A percentile compares a stretch with the other conserved stretches of the same genome.
These are phyloP conservation scores for Scaptomyza caliginosa DNA, from an alignment of 2,888 invertebrate species.

Conservation along the genomic window DNA sequence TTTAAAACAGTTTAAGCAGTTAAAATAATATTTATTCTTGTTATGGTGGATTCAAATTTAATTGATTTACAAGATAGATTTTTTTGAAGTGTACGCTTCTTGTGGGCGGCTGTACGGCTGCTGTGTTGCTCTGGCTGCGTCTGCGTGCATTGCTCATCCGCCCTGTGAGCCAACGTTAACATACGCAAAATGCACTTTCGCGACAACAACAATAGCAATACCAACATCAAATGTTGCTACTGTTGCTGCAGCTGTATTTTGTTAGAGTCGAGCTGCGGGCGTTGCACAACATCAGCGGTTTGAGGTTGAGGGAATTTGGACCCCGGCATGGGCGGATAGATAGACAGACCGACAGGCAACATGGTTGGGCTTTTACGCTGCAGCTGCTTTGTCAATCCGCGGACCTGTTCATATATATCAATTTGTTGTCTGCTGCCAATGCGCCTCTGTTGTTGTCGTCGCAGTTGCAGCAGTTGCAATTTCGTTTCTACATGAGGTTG, in stretches of 20 bases:
- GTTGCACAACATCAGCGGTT: conserved; percentile 23
- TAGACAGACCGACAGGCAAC: conserved; percentile 61
- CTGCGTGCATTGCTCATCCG: conserved; percentile 71
- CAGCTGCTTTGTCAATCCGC: conserved; percentile 75
- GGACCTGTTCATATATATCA: conserved; percentile 73
- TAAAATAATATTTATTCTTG: no score
- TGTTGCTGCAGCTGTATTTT: conserved; percentile 43
- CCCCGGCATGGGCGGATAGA: conserved; percentile 15
- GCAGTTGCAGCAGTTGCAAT: conserved; percentile 32
- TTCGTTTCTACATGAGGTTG: conserved; percentile 18
- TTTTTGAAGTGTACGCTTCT: conserved; percentile 8
- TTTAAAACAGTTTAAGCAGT: no score
- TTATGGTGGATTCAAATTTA: no score
- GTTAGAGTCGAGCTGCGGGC: conserved; percentile 57
- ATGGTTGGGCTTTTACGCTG: conserved; percentile 71
- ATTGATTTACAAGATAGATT: no score
- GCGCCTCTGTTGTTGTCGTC: conserved; percentile 50
- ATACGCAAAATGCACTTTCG: conserved; percentile 67
- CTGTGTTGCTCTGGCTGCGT: conserved; percentile 41
- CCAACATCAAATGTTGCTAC: conserved; percentile 56
- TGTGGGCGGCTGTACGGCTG: conserved; percentile 25
- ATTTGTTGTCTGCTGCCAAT: conserved; percentile 68
- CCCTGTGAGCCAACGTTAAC: conserved; percentile 42
- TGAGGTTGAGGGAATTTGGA: conserved; percentile 8
- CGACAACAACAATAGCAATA: conserved; percentile 47